Evolutionary conservation across 2,113 vertebrate genomes (phyloP).

Genomic region (Stigmatopora argus): DNA sequence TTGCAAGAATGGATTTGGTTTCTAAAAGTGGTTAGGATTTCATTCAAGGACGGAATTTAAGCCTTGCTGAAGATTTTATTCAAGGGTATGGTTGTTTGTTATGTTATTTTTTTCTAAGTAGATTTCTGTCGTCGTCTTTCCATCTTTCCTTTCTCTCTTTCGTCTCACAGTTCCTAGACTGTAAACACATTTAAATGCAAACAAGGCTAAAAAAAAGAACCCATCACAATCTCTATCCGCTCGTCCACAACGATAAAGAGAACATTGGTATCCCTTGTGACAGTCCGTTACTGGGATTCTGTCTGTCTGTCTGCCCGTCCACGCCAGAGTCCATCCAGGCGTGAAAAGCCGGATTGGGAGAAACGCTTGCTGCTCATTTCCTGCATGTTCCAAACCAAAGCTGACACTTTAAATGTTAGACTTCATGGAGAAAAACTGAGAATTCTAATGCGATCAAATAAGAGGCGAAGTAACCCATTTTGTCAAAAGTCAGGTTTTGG

Average conservation of each 20-base stretch:
- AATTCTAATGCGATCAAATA: too few relatives aligned
- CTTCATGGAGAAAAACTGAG: too few relatives aligned
- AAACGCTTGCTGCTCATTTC: conserved; percentile 11
- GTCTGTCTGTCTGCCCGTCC: background rate
- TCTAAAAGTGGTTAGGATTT: background rate
- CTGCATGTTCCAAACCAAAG: background rate
- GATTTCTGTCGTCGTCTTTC: conserved; percentile 16
- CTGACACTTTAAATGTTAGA: background rate
- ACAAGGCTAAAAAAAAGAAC: conserved; percentile 45
- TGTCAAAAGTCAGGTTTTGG: too few relatives aligned
- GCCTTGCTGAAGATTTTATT: background rate
- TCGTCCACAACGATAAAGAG: conserved; percentile 13
- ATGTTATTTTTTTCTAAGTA: conserved; percentile 17
- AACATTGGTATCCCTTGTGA: conserved; percentile 11
- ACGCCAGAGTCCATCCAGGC: conserved; percentile 14
- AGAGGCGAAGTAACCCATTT: too few relatives aligned
- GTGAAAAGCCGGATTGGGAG: conserved; percentile 16
- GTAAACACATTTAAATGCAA: conserved; percentile 58
- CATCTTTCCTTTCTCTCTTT: conserved; percentile 13
- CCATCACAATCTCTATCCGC: conserved; percentile 26
- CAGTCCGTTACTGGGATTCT: background rate
- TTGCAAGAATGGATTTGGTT: background rate
- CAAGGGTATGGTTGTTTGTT: background rate
- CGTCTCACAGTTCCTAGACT: conserved; percentile 8
- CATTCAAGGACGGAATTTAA: background rate